Evolutionary conservation across 2,113 vertebrate genomes (phyloP), one percentile per base, ranked within the genome.

Genomic region (Saccopteryx bilineata): DNA sequence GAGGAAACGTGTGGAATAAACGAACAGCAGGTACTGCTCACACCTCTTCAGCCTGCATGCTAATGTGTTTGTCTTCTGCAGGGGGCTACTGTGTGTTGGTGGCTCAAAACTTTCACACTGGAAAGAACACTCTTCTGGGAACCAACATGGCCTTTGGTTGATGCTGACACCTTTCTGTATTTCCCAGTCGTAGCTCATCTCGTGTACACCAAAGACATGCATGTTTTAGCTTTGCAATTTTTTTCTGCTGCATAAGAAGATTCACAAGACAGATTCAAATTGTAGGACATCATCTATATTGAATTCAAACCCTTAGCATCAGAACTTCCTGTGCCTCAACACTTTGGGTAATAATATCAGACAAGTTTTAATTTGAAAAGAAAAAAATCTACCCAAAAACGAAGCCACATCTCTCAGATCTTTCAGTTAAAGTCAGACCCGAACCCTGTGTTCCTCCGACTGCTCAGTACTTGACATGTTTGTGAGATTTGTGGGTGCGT

Each of bases 361-460:
- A 89, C 69, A 94, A 90, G 19, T 91, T 97, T 97, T 92, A 58
- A 19, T 97, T 71, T 96, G 60, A 91, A 93, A 95, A 80, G 39
- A 97, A 96, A 78, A 95, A 91, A 97, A 96, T 86, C 9, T 50
- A 79, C 66, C 7, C 0, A n/a, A 96, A 97, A 97, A 96, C 96
- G 50, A 95, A 98, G 95, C 94, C 90, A 91, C 90, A 90, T 95
- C 63, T 96, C 88, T 92, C 95, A 98, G 94, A 97, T 98, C 97
- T 97, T 97, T 98, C 98, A 96, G 98, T 98, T 98, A 97, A 98
- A 98, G 98, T 98, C 31, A 97, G 95, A 63, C 95, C 26, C 85
- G 96, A 97, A 91, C 96, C 96, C 97, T 72, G 66, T 96, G 93
- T 97, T 96, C 92, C 86, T 98, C 94, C 93, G 96, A 96, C 93